Conservation (phyloP, 2,113 vertebrate genomes). For the Toxostoma redivivum region DNA sequence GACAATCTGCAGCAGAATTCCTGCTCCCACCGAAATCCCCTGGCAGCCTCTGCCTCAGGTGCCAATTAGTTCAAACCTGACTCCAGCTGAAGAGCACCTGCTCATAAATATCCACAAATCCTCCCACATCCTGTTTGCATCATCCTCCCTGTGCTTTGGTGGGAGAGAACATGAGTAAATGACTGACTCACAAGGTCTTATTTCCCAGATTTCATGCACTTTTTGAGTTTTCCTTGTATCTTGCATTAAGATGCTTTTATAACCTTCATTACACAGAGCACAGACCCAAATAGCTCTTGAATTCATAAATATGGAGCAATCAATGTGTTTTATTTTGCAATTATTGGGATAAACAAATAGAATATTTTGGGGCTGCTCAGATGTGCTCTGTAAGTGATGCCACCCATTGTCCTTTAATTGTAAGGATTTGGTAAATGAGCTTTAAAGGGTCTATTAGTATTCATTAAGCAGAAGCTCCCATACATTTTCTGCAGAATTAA, state of each 20-base stretch:
- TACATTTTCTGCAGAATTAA: not conserved
- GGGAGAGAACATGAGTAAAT: slow-evolving; percentile 35
- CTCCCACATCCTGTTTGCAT: slow-evolving; percentile 39
- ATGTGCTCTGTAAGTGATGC: slow-evolving; percentile 60
- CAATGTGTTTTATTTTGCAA: slow-evolving; percentile 42
- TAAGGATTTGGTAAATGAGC: slow-evolving; percentile 27
- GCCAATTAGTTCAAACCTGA: not conserved
- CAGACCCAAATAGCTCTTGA: slow-evolving; percentile 30
- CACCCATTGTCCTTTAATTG: slow-evolving; percentile 59
- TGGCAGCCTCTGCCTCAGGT: not conserved
- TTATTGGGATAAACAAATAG: slow-evolving; percentile 33
- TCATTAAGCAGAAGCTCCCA: slow-evolving; percentile 30
- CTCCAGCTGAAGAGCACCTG: slow-evolving; percentile 38
- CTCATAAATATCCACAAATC: slow-evolving; percentile 29
- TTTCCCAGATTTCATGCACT: slow-evolving; percentile 28
- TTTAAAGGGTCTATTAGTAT: slow-evolving; percentile 57
- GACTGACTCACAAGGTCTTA: slow-evolving; percentile 26
- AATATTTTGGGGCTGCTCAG: not conserved
- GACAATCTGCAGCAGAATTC: not conserved
- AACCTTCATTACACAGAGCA: not conserved
- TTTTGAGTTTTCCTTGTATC: slow-evolving; percentile 11
- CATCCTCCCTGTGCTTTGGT: not conserved
- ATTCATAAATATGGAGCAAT: slow-evolving; percentile 36
- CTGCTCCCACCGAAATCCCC: not conserved
- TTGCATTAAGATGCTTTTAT: not conserved